phyloP scores from a whole-genome alignment of 2,797 vertebrate genomes.

The Eulemur rubriventer region DNA sequence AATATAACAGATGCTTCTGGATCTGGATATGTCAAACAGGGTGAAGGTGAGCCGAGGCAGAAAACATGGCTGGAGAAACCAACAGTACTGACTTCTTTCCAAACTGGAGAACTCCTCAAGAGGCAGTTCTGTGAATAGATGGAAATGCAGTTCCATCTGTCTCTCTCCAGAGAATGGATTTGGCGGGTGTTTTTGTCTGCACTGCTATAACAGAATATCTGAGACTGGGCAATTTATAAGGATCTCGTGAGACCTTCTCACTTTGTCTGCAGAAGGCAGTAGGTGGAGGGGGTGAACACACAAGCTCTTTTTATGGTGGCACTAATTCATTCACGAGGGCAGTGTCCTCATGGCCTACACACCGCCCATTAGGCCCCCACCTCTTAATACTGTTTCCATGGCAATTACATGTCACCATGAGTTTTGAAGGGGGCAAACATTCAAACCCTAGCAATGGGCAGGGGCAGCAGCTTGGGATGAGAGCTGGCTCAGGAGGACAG shows the following conservation, averaged over 20 bases:
- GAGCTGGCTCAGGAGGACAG: not conserved
- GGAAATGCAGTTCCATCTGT: not conserved
- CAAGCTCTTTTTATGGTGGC: not conserved
- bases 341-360: not conserved
- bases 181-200: not conserved
- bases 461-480: not conserved
- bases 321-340: not conserved
- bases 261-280: not conserved
- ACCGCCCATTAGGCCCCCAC: too few relatives aligned
- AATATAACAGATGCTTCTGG: not conserved
- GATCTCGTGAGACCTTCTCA: not conserved
- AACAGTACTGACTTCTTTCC: not conserved
- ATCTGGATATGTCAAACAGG: not conserved
- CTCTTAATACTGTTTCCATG: not conserved
- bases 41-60: not conserved
- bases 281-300: not conserved
- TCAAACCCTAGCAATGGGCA: not conserved
- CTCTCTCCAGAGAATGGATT: not conserved
- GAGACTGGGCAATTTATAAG: not conserved
- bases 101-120: not conserved
- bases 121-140: rapidly evolving
- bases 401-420: not conserved
- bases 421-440: not conserved
- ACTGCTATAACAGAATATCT: not conserved
- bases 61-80: not conserved